Evolutionary conservation across 1,140 invertebrate species (phyloP), one percentile per base, ranked within the genome.

Genomic region (Brachionus asplanchnoidis): DNA sequence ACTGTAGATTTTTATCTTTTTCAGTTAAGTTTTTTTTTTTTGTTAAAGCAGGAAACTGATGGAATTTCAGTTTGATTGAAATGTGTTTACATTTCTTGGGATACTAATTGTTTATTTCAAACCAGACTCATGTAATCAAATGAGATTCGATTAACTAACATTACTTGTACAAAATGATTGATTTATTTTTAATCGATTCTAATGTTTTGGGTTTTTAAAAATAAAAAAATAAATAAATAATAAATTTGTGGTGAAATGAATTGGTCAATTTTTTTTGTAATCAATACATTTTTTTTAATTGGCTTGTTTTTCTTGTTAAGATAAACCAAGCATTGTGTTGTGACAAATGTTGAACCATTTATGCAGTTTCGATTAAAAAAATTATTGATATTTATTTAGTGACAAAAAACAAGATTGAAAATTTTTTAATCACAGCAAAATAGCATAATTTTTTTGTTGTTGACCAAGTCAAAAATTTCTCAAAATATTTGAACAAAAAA

Each of bases 131-230:
- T 60, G n/a, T 60, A 60, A 60, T 60, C n/a, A 60, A 20, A 60
- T 60, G 53, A 7, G 9, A 60, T 60, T 60, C 53, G 53, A 70
- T 70, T 70, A 70, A 36, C 36, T 70, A 70, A 70, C 66, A 36
- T 32, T 36, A 70, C 14, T 70, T 23, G 32, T 75, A 75, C n/a
- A 70, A 50, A 50, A 77, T 77, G 73, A 77, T 77, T 77, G 73
- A 77, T 77, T 77, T 77, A 53, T 77, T 77, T 77, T 50, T 77
- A 77, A 77, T 77, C 44, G 44, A 75, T 75, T 44, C 40, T n/a
- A 75, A 42, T 75, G 14, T 75, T 68, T 68, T 32, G 3, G 28
- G 4, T 32, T 70, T 70, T 70, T 70, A 36, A 70, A n/a, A 17
- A 12, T n/a, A 42, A 7, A 40, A 44, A 73, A 75, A 42, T 44